These are phyloP conservation scores for Ridgeia piscesae DNA, from an alignment of 1,140 invertebrate species.

Conservation along the genomic window DNA sequence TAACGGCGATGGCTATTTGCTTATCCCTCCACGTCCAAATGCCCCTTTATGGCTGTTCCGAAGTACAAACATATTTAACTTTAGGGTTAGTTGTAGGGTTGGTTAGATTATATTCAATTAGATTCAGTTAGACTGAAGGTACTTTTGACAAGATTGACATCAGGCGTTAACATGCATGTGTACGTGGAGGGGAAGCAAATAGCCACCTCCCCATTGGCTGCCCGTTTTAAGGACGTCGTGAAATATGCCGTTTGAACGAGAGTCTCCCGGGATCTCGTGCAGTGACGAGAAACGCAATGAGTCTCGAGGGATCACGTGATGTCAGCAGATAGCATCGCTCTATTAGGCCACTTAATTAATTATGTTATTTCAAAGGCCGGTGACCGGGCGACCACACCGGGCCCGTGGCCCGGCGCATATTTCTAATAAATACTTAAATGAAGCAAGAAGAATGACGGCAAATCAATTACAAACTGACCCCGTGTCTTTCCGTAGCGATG, in stretches of 20 bases:
- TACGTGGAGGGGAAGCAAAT: no score
- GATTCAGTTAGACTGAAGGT: no score
- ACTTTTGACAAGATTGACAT: no score
- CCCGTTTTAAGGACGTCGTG: not conserved
- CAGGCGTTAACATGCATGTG: no score
- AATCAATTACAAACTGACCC: not conserved
- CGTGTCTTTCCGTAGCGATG: not conserved
- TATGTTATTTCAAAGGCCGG: not conserved
- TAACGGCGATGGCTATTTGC: no score
- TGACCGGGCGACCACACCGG: not conserved
- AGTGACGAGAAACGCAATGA: not conserved
- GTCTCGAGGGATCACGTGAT: not conserved
- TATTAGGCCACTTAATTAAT: constrained; percentile 2
- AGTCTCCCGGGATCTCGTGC: not conserved
- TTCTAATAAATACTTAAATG: constrained; percentile 2
- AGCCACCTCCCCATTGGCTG: no score
- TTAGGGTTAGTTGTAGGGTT: no score
- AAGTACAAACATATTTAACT: no score
- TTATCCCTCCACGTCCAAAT: no score
- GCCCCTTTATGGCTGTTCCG: no score
- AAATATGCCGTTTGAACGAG: not conserved
- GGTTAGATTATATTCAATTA: no score
- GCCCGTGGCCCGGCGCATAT: not conserved
- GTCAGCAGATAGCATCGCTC: not conserved
- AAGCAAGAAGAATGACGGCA: not conserved